phyloP scores from a whole-genome alignment of 2,888 invertebrate genomes.

The Linnaemya vulpina region DNA sequence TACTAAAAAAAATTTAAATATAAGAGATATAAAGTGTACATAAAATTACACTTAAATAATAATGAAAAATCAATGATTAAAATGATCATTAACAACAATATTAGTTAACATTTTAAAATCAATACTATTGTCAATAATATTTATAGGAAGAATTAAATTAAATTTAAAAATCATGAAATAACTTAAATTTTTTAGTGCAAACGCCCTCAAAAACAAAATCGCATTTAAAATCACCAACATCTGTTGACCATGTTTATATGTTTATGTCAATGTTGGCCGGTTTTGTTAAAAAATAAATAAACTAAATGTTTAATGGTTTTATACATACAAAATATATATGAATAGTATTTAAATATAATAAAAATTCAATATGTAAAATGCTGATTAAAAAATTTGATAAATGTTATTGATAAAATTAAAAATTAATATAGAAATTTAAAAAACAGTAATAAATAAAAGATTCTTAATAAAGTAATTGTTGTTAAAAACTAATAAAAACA shows the following conservation, averaged over 20 bases:
- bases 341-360: not conserved
- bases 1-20: not conserved
- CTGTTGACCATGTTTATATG: conserved; percentile 10
- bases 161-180: not conserved
- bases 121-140: conserved; percentile 71
- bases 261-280: conserved; percentile 23
- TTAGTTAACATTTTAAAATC: conserved; percentile 71
- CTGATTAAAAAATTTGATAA: conserved; percentile 52
- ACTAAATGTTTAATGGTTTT: conserved; percentile 10
- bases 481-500: conserved; percentile 31
- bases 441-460: conserved; percentile 18
- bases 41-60: not conserved
- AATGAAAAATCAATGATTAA: conserved; percentile 31
- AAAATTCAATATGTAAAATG: conserved; percentile 6
- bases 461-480: conserved; percentile 55
- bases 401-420: conserved; percentile 38
- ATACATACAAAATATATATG: not conserved
- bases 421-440: not conserved
- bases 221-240: not conserved
- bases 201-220: not conserved
- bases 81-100: conserved; percentile 44
- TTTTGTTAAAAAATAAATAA: not conserved
- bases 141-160: conserved; percentile 50
- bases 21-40: not conserved
- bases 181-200: conserved; percentile 16